A percentile compares a stretch with the other conserved stretches of the same genome.
These are phyloP conservation scores for Burhinus oedicnemus DNA, from an alignment of 2,113 vertebrate genomes.

Conservation along the genomic window DNA sequence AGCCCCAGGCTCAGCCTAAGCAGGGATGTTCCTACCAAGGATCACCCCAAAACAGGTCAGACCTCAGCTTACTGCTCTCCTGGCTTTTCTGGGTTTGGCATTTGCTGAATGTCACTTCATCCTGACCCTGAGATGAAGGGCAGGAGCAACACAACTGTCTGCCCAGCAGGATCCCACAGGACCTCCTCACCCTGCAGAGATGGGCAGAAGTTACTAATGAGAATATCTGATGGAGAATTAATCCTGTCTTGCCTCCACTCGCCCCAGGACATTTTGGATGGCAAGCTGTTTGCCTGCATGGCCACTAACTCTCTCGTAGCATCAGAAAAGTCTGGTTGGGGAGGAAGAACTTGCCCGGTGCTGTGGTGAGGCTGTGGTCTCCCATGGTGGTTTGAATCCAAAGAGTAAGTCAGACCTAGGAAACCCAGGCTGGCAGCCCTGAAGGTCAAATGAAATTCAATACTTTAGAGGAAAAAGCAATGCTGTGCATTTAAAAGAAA, in stretches of 20 bases:
- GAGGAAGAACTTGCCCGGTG: background rate
- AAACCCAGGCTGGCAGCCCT: background rate
- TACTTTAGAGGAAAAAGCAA: background rate
- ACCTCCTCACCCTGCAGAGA: background rate
- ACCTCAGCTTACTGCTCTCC: background rate
- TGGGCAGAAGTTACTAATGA: background rate
- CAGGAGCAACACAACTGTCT: background rate
- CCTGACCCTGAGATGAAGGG: background rate
- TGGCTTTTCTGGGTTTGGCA: background rate
- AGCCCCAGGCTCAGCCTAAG: background rate
- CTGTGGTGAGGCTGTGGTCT: background rate
- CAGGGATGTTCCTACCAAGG: background rate
- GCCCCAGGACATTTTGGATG: too few species aligned
- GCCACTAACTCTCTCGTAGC: background rate
- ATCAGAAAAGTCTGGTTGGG: background rate
- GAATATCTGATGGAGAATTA: background rate
- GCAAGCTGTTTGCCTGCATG: background rate
- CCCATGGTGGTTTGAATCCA: background rate
- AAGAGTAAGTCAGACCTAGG: background rate
- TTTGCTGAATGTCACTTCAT: background rate
- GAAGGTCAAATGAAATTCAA: background rate
- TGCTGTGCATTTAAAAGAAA: background rate
- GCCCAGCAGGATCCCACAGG: background rate
- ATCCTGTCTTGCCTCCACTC: background rate
- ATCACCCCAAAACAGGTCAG: background rate